phyloP scores from a whole-genome alignment of 2,113 vertebrate genomes.

The Octodon degus region DNA sequence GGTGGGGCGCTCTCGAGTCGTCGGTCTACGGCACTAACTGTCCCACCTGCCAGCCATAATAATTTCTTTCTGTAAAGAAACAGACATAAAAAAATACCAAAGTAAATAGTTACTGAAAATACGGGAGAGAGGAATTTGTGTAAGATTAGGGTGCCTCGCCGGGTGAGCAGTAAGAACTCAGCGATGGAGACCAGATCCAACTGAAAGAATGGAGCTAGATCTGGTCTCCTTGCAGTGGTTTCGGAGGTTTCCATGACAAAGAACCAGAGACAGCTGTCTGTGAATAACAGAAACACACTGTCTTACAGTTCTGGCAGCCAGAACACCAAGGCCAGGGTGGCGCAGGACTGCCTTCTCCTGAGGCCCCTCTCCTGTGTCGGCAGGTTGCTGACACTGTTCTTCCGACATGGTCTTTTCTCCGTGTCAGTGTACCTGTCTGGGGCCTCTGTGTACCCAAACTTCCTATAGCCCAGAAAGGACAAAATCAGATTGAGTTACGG shows the following conservation, averaged over 20 bases:
- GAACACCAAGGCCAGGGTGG: not conserved
- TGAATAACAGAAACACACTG: not conserved
- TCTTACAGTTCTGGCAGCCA: not conserved
- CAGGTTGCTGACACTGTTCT: accelerated
- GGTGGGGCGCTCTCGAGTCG: too few relatives aligned
- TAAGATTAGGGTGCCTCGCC: accelerated
- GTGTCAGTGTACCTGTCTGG: accelerated
- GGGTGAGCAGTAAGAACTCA: not conserved
- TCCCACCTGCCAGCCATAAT: too few relatives aligned
- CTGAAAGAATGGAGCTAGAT: accelerated
- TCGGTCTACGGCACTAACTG: too few relatives aligned
- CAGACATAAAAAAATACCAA: not conserved
- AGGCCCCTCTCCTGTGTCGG: too few relatives aligned
- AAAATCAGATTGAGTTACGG: accelerated
- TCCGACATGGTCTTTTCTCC: not conserved
- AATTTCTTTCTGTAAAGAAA: not conserved
- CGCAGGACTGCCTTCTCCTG: not conserved
- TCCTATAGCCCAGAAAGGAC: not conserved
- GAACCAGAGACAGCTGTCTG: accelerated
- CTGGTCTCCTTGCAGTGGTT: accelerated
- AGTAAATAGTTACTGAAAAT: not conserved
- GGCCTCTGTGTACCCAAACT: not conserved
- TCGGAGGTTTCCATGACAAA: accelerated
- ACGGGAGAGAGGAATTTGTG: not conserved
- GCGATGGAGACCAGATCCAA: too few relatives aligned